Percentiles rank a stretch among this genome's conserved stretches.
Evolutionary conservation across 2,113 vertebrate species (phyloP).

Genomic region (Etheostoma spectabile): DNA sequence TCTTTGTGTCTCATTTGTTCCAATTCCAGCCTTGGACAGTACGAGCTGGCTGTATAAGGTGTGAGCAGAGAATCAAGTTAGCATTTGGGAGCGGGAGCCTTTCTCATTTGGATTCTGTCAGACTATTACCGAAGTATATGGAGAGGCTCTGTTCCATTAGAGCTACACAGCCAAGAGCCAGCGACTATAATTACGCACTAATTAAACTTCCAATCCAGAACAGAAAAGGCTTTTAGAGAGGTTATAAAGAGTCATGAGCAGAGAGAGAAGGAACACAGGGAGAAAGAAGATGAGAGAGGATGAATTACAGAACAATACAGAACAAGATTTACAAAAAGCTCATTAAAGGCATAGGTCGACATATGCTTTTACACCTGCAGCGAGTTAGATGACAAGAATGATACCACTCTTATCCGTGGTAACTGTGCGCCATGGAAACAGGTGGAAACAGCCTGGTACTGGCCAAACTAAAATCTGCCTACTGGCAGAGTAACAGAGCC

Average conservation of each 20-base stretch:
- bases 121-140: slow-evolving; percentile 48
- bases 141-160: slow-evolving; percentile 66
- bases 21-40: slow-evolving; percentile 8
- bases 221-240: slow-evolving; percentile 11
- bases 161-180: slow-evolving; percentile 62
- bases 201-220: slow-evolving; percentile 63
- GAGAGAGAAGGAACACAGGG: slow-evolving; percentile 9
- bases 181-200: slow-evolving; percentile 69
- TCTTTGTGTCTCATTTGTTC: slow-evolving; percentile 41
- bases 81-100: slow-evolving; percentile 24
- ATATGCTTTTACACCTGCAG: background rate
- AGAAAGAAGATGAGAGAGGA: slow-evolving; percentile 25
- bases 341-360: slow-evolving; percentile 10
- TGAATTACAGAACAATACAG: slow-evolving; percentile 27
- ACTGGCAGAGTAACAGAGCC: too few species aligned
- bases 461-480: background rate
- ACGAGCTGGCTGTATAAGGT: slow-evolving; percentile 9
- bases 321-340: slow-evolving; percentile 16
- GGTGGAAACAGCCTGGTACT: background rate
- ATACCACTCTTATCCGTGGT: background rate
- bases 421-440: background rate
- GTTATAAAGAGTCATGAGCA: slow-evolving; percentile 16
- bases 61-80: slow-evolving; percentile 36
- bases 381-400: slow-evolving; percentile 6
- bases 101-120: slow-evolving; percentile 68